Evolutionary conservation across 35 echinoderm and acorn worm genomes (phyloP), one percentile per base, ranked within the genome.

Genomic region (Ophioderma brevispina): DNA sequence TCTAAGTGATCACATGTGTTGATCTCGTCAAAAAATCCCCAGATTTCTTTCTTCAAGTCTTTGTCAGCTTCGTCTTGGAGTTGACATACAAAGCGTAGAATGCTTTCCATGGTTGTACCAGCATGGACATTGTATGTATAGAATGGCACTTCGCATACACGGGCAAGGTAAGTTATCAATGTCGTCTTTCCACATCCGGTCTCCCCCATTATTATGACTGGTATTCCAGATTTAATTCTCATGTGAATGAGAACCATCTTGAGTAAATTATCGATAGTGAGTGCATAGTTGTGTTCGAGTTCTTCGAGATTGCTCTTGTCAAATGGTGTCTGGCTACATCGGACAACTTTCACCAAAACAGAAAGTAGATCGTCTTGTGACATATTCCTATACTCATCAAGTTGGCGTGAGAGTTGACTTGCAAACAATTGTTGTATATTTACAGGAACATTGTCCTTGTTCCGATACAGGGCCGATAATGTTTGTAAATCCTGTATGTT

Each of bases 101-200:
- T 87, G 34, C 35, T 42, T 3, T 78, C 39, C 35, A 25, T 32
- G 21, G 25, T 33, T 11, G 63, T 77, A 13, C 85, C 85, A 15
- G 85, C 85, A 32, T 87, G 85, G 15, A 87, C 32, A 78, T 77
- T 39, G 13, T 38, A 37, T 0, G 70, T 25, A 78, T 42, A 40
- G 85, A 87, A 87, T 41, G 85, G 64, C 25, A 87, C 85, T 32
- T 87, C 85, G 33, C 85, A 87, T n/a, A 87, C 36, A 18, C 38
- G 3, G 21, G 85, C 85, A 17, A 87, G 85, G 30, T 87, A 87
- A 0, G 85, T 87, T 17, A 87, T 77, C 0, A 87, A 38, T 21
- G 75, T 78, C 1, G 85, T 87, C 75, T 87, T 87, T 30, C 85
- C 85, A 78, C 85, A 87, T 87, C 85, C 85, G 17, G 85, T 87